Conservation (phyloP, 2,888 invertebrate genomes). For the Lomographa bimaculata region DNA sequence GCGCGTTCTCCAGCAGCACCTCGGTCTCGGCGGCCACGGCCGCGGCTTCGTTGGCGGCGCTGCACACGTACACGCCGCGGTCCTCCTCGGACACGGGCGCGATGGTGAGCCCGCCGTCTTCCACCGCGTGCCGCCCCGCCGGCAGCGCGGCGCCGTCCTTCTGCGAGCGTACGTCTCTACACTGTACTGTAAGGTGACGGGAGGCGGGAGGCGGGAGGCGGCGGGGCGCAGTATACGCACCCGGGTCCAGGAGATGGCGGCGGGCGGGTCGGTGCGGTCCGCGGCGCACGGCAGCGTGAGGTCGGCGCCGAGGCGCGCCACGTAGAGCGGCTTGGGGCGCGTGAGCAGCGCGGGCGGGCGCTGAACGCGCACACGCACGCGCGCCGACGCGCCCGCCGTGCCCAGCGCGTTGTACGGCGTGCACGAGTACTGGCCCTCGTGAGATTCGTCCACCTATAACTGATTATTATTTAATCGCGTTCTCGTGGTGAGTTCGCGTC, state of each 20-base stretch:
- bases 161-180: slow-evolving; percentile 58
- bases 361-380: slow-evolving; percentile 93
- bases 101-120: slow-evolving; percentile 93
- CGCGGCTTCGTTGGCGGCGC: slow-evolving; percentile 94
- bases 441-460: slow-evolving; percentile 92
- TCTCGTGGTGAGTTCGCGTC: too few relatives aligned
- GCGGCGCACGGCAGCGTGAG: slow-evolving; percentile 91
- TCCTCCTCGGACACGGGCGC: slow-evolving; percentile 91
- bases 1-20: slow-evolving; percentile 92
- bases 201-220: slow-evolving; percentile 32
- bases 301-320: slow-evolving; percentile 91
- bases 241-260: slow-evolving; percentile 67
- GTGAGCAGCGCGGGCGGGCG: slow-evolving; percentile 92
- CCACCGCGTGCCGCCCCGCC: slow-evolving; percentile 85
- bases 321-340: slow-evolving; percentile 92
- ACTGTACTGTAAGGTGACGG: background rate
- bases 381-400: slow-evolving; percentile 91
- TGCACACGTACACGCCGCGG: slow-evolving; percentile 93
- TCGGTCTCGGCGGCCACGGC: slow-evolving; percentile 92
- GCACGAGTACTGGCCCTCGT: slow-evolving; percentile 95
- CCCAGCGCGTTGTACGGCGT: slow-evolving; percentile 96
- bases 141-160: slow-evolving; percentile 90
- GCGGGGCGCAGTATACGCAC: slow-evolving; percentile 19
- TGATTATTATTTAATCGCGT: too few relatives aligned
- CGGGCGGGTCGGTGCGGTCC: slow-evolving; percentile 46